phyloP scores from a whole-genome alignment of 2,888 invertebrate species.

The Lasioglossum calceatum region DNA sequence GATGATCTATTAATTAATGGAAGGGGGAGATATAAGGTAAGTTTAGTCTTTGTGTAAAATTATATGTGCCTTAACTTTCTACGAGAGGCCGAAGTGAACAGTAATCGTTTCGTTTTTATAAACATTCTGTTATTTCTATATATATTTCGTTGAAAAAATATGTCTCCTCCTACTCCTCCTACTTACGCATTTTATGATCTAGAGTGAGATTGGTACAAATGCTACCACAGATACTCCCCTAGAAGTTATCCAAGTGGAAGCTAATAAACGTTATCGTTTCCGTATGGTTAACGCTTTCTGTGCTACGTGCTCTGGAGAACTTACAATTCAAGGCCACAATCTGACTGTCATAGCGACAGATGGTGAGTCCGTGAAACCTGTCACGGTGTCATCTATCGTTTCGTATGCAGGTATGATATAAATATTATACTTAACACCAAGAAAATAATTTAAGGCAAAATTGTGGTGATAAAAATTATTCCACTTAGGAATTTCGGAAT shows the following conservation, averaged over 20 bases:
- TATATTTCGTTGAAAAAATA: not conserved
- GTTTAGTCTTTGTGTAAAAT: not conserved
- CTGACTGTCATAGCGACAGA: constrained; percentile 86
- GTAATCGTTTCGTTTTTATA: not conserved
- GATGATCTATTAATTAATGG: constrained; percentile 81
- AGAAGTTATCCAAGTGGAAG: constrained; percentile 80
- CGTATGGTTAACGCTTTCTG: constrained; percentile 86
- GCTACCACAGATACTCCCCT: constrained; percentile 66
- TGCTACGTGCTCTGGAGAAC: constrained; percentile 85
- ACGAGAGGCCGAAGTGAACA: not conserved
- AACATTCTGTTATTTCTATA: no score
- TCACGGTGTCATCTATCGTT: constrained; percentile 76
- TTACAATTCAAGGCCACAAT: constrained; percentile 85
- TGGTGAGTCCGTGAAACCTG: constrained; percentile 85
- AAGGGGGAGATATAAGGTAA: constrained; percentile 65
- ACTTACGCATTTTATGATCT: not conserved
- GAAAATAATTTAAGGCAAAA: not conserved
- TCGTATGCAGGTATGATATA: constrained; percentile 52
- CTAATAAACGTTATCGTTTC: constrained; percentile 85
- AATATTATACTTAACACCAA: not conserved
- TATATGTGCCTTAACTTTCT: not conserved
- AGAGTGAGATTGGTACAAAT: constrained; percentile 24
- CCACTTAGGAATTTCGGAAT: not conserved
- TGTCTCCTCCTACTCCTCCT: not conserved
- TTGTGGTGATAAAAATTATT: not conserved